Percentiles rank a stretch among this genome's conserved stretches.
Evolutionary conservation across 64 coral and sea anemone genomes (phyloP).

Genomic region (Pachyseris speciosa): DNA sequence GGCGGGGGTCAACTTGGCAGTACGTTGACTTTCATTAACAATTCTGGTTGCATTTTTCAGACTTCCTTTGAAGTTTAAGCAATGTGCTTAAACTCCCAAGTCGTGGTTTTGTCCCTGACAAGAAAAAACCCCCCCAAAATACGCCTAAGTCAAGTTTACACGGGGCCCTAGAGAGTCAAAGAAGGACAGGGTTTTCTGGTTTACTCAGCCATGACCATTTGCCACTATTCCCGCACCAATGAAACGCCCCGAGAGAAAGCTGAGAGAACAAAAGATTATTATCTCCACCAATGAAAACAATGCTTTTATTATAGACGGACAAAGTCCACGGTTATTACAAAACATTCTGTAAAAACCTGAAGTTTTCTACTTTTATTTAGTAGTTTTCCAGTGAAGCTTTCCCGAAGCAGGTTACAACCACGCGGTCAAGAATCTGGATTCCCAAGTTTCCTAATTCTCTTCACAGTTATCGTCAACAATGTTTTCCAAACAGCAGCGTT

Average conservation of each 20-base stretch:
- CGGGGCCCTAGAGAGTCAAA: not conserved
- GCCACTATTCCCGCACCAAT: not conserved
- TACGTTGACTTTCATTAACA: too few relatives aligned
- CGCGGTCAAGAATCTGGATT: not conserved
- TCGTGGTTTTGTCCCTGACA: not conserved
- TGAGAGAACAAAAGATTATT: not conserved
- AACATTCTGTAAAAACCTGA: not conserved
- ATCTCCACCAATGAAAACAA: not conserved
- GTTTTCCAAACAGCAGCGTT: conserved; percentile 82
- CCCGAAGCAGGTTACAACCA: not conserved
- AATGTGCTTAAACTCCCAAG: not conserved
- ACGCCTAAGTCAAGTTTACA: not conserved
- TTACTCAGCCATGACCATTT: not conserved
- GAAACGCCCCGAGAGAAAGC: not conserved
- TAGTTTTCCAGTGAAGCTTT: conserved; percentile 9
- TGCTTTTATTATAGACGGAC: not conserved
- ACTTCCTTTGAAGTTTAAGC: not conserved
- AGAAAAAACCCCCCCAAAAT: too few relatives aligned
- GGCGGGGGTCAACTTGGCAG: too few relatives aligned
- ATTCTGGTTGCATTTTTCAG: too few relatives aligned
- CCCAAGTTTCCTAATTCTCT: not conserved
- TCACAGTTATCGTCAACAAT: not conserved
- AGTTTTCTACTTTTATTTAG: not conserved
- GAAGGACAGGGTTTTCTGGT: not conserved
- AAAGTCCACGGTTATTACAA: conserved; percentile 21